A percentile compares a stretch with the other conserved stretches of the same genome.
These are phyloP conservation scores for Zaprionus ornatus DNA, from an alignment of 1,140 invertebrate genomes.

Conservation along the genomic window DNA sequence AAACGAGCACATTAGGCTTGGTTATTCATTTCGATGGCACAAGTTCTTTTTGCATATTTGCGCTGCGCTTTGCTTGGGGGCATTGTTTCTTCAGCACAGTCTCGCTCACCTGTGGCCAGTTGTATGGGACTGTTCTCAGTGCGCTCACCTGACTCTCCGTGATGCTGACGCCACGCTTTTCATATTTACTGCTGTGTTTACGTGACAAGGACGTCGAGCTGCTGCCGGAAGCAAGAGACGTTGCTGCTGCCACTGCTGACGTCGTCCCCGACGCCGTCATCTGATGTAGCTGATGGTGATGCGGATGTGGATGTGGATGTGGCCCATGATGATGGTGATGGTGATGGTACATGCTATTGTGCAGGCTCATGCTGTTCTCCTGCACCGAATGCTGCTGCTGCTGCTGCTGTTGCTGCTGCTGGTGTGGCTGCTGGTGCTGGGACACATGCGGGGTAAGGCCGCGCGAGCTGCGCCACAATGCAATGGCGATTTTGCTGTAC, in stretches of 20 bases:
- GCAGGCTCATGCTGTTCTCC: constrained; percentile 71
- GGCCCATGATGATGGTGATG: constrained; percentile 60
- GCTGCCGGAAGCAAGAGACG: constrained; percentile 64
- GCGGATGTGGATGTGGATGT: constrained; percentile 51
- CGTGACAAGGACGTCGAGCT: constrained; percentile 70
- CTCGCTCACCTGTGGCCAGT: constrained; percentile 9
- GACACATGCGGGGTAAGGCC: constrained; percentile 85
- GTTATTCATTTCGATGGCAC: neutral
- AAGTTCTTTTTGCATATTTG: constrained; percentile 7
- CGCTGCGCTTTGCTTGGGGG: constrained; percentile 4
- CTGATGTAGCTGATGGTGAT: constrained; percentile 57
- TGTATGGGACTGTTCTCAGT: neutral
- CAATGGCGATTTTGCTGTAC: constrained; percentile 90
- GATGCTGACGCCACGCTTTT: constrained; percentile 80
- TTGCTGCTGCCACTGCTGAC: constrained; percentile 8
- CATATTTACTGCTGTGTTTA: constrained; percentile 83
- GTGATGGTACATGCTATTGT: constrained; percentile 82
- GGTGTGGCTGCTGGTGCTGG: constrained; percentile 54
- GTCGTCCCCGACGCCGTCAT: constrained; percentile 36
- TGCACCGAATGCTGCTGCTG: constrained; percentile 46
- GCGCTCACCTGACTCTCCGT: constrained; percentile 82
- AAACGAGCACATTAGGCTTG: neutral
- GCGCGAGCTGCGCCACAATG: constrained; percentile 88
- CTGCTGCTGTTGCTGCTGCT: constrained; percentile 47
- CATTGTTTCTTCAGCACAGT: constrained; percentile 17